Evolutionary conservation across 2,113 vertebrate species (phyloP).

Genomic region (Nicator chloris): DNA sequence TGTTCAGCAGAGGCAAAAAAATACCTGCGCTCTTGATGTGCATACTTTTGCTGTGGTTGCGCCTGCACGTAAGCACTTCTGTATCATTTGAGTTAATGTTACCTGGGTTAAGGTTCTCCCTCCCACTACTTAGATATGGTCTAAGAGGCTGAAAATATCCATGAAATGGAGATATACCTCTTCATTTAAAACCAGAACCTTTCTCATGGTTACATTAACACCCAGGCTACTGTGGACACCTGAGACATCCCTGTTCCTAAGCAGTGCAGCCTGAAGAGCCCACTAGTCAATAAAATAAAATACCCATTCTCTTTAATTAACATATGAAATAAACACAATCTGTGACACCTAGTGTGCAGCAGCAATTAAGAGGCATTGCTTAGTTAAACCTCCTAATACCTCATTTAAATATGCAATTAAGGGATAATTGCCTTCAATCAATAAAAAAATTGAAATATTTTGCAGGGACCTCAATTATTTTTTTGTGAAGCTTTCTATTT

Average conservation of each 20-base stretch:
- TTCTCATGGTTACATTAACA: constrained; percentile 74
- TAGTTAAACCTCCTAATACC: constrained; percentile 89
- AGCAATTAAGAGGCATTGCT: constrained; percentile 89
- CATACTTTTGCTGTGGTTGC: not conserved
- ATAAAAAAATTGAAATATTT: constrained; percentile 88
- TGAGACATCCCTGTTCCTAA: constrained; percentile 72
- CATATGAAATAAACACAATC: constrained; percentile 89
- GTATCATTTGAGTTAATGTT: not conserved
- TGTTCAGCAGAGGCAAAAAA: not conserved
- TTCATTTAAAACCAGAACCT: constrained; percentile 70
- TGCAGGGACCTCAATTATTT: constrained; percentile 77
- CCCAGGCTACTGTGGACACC: constrained; percentile 64
- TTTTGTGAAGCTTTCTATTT: constrained; percentile 71
- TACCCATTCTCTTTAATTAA: constrained; percentile 88
- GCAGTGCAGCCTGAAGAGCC: constrained; percentile 73
- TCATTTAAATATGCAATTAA: constrained; percentile 92
- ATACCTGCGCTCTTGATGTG: not conserved
- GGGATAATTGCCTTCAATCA: constrained; percentile 90
- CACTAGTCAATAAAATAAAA: constrained; percentile 82
- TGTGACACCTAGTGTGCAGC: constrained; percentile 85
- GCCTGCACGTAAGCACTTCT: not conserved
- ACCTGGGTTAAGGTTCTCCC: not conserved
- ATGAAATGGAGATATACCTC: constrained; percentile 51
- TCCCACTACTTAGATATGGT: not conserved
- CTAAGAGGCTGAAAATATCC: constrained; percentile 50